A percentile compares a stretch with the other conserved stretches of the same genome.
Conservation (phyloP, 2,888 invertebrate genomes). For the Eretmocerus hayati region DNA sequence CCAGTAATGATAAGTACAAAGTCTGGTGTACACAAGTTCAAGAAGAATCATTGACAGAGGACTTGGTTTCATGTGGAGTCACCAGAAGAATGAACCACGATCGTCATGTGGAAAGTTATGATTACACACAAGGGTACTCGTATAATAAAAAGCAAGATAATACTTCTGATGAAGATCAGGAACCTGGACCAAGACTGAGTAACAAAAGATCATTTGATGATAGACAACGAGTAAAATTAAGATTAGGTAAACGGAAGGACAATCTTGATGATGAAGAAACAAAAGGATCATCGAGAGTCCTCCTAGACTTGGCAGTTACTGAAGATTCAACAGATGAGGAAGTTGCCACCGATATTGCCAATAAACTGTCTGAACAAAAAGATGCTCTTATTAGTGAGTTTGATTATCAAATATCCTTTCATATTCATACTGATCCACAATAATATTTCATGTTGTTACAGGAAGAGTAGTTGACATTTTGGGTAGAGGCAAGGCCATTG, state of each 20-base stretch:
- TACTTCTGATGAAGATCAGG: slow-evolving; percentile 52
- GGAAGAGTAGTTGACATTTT: slow-evolving; percentile 64
- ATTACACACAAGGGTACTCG: slow-evolving; percentile 54
- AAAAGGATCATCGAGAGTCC: slow-evolving; percentile 52
- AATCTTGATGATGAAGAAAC: slow-evolving; percentile 42
- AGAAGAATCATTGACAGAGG: slow-evolving; percentile 73
- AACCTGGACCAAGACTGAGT: slow-evolving; percentile 38
- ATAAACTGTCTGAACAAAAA: slow-evolving; percentile 68
- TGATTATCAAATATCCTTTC: not conserved
- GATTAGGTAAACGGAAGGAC: slow-evolving; percentile 49
- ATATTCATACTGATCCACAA: not conserved
- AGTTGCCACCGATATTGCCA: slow-evolving; percentile 65
- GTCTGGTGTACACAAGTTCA: slow-evolving; percentile 68
- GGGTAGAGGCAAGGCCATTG: slow-evolving; percentile 67
- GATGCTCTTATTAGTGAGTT: slow-evolving; percentile 64
- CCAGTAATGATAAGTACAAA: slow-evolving; percentile 63
- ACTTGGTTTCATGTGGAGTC: slow-evolving; percentile 72
- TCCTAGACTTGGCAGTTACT: slow-evolving; percentile 55
- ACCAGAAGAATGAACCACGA: slow-evolving; percentile 58
- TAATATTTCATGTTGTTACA: slow-evolving; percentile 42
- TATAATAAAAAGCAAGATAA: slow-evolving; percentile 27
- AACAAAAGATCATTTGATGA: slow-evolving; percentile 58
- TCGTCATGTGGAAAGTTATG: slow-evolving; percentile 69
- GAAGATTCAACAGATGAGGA: slow-evolving; percentile 52
- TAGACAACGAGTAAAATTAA: slow-evolving; percentile 54